Evolutionary conservation across 2,797 vertebrate genomes (phyloP).

Genomic region (Macrochelys suwanniensis): DNA sequence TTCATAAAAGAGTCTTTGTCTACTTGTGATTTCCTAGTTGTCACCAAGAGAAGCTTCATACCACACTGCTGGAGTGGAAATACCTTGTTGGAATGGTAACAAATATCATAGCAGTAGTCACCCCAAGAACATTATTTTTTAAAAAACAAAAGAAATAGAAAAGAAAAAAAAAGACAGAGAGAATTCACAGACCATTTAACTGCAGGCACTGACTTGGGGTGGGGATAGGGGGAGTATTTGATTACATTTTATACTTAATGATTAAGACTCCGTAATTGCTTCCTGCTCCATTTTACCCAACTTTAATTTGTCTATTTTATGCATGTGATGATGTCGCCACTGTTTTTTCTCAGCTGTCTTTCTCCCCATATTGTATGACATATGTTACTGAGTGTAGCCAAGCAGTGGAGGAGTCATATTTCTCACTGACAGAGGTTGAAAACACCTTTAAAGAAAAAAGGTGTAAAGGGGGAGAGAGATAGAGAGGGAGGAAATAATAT

Average conservation of each 20-base stretch:
- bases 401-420: conserved; percentile 38
- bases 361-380: conserved; percentile 16
- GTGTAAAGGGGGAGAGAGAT: neutral
- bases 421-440: conserved; percentile 60
- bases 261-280: conserved; percentile 61
- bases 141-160: conserved; percentile 52
- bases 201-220: conserved; percentile 48
- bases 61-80: conserved; percentile 51
- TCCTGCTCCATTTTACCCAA: conserved; percentile 61
- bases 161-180: conserved; percentile 58
- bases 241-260: conserved; percentile 49
- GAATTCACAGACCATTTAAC: conserved; percentile 67
- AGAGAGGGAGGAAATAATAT: conserved; percentile 11
- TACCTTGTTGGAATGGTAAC: conserved; percentile 33
- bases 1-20: conserved; percentile 67
- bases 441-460: conserved; percentile 29
- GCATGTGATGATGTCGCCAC: neutral
- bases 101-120: conserved; percentile 52
- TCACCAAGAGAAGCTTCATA: conserved; percentile 61
- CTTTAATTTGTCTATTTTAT: conserved; percentile 53
- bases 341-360: conserved; percentile 16
- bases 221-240: conserved; percentile 17
- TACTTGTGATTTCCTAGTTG: conserved; percentile 59
- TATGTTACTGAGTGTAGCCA: conserved; percentile 25
- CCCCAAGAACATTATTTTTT: conserved; percentile 45